phyloP scores from a whole-genome alignment of 2,888 invertebrate species.

The Drosophila cognata region DNA sequence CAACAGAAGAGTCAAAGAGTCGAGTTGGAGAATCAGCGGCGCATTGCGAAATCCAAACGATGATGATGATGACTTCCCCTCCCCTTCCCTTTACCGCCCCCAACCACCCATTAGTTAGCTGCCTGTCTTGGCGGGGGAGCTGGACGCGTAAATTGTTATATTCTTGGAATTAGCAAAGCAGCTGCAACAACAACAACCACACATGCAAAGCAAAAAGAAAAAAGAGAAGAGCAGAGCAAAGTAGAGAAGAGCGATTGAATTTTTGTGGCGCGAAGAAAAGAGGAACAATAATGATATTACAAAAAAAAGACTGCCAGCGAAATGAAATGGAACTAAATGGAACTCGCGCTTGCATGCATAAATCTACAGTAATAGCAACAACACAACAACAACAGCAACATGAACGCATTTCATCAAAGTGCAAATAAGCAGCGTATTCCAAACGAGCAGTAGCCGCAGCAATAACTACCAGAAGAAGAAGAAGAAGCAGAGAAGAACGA shows the following conservation, averaged over 20 bases:
- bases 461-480: constrained; percentile 30
- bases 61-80: constrained; percentile 19
- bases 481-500: constrained; percentile 29
- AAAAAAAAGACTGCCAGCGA: constrained; percentile 46
- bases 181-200: constrained; percentile 22
- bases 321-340: constrained; percentile 75
- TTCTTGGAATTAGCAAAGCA: constrained; percentile 77
- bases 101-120: constrained; percentile 8
- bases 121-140: constrained; percentile 71
- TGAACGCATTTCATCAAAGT: constrained; percentile 79
- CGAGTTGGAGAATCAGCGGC: constrained; percentile 55
- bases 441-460: constrained; percentile 55
- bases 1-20: constrained; percentile 45
- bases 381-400: constrained; percentile 36
- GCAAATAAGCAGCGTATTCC: constrained; percentile 79
- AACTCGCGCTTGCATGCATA: constrained; percentile 67
- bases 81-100: not conserved
- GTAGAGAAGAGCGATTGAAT: constrained; percentile 48
- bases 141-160: constrained; percentile 75
- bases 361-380: constrained; percentile 75
- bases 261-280: constrained; percentile 35
- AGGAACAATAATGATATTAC: constrained; percentile 22
- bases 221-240: constrained; percentile 9
- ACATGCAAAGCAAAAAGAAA: constrained; percentile 28
- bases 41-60: constrained; percentile 68